Percentiles rank a stretch among this genome's conserved stretches.
Conservation (phyloP, 2,797 vertebrate genomes). For the Champsocephalus esox region DNA sequence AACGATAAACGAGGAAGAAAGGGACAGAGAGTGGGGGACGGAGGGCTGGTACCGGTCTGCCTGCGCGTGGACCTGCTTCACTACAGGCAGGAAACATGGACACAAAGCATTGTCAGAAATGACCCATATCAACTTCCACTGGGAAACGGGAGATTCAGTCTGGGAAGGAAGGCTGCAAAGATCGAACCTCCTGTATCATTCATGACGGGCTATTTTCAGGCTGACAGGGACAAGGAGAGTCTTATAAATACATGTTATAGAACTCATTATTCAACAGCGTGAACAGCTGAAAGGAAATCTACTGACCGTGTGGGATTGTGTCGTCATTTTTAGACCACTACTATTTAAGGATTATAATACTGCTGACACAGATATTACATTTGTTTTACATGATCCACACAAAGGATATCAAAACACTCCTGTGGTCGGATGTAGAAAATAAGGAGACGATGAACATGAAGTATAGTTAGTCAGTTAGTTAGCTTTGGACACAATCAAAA, state of each 20-base stretch:
- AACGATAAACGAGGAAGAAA: conserved; percentile 52
- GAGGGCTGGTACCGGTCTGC: conserved; percentile 58
- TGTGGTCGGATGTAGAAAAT: background rate
- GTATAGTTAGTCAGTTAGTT: background rate
- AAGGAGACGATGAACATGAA: background rate
- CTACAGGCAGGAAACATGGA: conserved; percentile 60
- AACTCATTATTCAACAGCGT: background rate
- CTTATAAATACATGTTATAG: background rate
- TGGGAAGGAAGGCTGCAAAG: conserved; percentile 11
- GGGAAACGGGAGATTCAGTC: background rate
- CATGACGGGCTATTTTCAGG: background rate
- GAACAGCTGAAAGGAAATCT: background rate
- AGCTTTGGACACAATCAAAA: too few relatives aligned
- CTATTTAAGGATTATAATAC: background rate
- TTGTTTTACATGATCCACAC: background rate
- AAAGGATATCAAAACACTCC: background rate
- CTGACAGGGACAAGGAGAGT: background rate
- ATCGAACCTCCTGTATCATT: background rate
- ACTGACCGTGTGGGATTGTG: background rate
- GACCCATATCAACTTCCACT: background rate
- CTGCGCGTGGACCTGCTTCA: conserved; percentile 60
- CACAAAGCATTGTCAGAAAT: conserved; percentile 34
- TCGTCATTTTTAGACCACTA: background rate
- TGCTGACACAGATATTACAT: conserved; percentile 1
- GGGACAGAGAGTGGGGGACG: background rate